Evolutionary conservation across 1,140 invertebrate species (phyloP).

Genomic region (Pogonognathellus flavescens): DNA sequence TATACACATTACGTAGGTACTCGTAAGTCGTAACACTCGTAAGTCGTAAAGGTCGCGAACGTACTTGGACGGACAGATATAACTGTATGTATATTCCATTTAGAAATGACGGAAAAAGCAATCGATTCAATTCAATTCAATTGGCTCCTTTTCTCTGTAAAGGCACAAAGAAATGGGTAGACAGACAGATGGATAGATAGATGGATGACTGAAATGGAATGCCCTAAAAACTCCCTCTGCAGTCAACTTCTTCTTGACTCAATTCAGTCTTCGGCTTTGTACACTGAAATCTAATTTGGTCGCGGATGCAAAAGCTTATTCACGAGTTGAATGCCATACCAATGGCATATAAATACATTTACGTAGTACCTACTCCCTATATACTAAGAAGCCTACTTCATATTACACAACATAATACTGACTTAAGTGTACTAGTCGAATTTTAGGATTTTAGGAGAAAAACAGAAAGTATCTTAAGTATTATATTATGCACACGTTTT

Average conservation of each 20-base stretch:
- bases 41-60: neutral
- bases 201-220: slow-evolving; percentile 51
- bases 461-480: neutral
- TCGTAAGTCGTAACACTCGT: neutral
- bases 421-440: neutral
- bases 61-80: neutral
- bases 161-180: slow-evolving; percentile 36
- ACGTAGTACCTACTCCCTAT: neutral
- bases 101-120: slow-evolving; percentile 40
- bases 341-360: slow-evolving; percentile 11
- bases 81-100: neutral
- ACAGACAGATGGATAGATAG: slow-evolving; percentile 26
- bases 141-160: slow-evolving; percentile 42
- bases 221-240: slow-evolving; percentile 55
- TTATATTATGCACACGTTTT: neutral
- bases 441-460: neutral
- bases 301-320: slow-evolving; percentile 43
- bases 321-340: slow-evolving; percentile 39
- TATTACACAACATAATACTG: neutral
- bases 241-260: slow-evolving; percentile 43
- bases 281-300: slow-evolving; percentile 59
- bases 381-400: neutral
- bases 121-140: slow-evolving; percentile 47
- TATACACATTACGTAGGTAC: neutral
- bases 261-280: slow-evolving; percentile 56